Percentiles rank a stretch among this genome's conserved stretches.
Evolutionary conservation across 2,113 vertebrate genomes (phyloP).

Genomic region (Eptesicus fuscus): DNA sequence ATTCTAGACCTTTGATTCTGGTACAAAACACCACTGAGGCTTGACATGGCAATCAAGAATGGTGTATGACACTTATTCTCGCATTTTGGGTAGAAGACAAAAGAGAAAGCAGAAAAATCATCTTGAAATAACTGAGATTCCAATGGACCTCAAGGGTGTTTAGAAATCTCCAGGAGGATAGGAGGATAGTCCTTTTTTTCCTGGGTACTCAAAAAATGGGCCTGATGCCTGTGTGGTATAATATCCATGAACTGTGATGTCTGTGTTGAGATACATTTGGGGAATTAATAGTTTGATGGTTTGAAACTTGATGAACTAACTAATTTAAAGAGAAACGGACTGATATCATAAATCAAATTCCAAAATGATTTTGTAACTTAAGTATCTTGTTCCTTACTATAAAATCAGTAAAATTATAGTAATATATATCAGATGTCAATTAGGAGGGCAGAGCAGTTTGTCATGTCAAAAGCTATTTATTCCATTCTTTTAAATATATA

Average conservation of each 20-base stretch:
- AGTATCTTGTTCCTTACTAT: background rate
- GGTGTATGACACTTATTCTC: background rate
- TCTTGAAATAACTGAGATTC: background rate
- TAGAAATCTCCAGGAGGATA: background rate
- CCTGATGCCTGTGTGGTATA: background rate
- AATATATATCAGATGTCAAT: slow-evolving; percentile 27
- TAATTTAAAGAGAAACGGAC: background rate
- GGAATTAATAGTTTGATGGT: background rate
- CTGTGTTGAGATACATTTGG: background rate
- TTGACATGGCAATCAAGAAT: background rate
- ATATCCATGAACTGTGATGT: background rate
- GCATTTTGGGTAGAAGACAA: background rate
- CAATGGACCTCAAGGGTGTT: background rate
- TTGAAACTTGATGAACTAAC: background rate
- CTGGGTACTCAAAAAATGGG: background rate
- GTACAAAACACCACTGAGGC: slow-evolving; percentile 19
- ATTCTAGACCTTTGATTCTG: slow-evolving; percentile 24
- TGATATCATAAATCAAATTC: slow-evolving; percentile 2
- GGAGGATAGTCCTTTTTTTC: background rate
- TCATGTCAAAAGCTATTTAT: slow-evolving; percentile 38
- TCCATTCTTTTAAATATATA: slow-evolving; percentile 30
- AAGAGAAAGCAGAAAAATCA: background rate
- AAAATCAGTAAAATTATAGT: slow-evolving; percentile 26
- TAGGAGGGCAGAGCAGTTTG: slow-evolving; percentile 1
- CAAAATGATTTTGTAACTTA: slow-evolving; percentile 35